These are phyloP conservation scores for Pristionchus mayeri DNA, from an alignment of 2,888 invertebrate genomes.

Conservation along the genomic window DNA sequence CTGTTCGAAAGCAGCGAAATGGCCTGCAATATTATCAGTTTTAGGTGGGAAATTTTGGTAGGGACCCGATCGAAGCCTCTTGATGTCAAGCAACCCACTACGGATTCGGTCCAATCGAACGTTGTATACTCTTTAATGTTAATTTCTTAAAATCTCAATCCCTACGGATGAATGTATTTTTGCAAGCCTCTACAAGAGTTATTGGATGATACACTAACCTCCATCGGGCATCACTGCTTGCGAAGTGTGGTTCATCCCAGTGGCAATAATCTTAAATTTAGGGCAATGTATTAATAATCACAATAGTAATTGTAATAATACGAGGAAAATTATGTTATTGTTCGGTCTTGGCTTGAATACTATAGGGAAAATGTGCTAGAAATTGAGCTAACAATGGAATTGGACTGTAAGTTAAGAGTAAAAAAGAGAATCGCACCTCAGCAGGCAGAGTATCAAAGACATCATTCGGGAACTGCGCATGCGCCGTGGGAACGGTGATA, in stretches of 20 bases:
- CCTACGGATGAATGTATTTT: neutral
- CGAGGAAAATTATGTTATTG: too few species aligned
- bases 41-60: too few species aligned
- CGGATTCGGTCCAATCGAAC: too few species aligned
- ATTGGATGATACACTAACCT: neutral
- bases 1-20: conserved; percentile 88
- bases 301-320: neutral
- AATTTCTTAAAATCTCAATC: neutral
- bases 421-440: conserved; percentile 76
- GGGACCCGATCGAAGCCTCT: too few species aligned
- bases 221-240: conserved; percentile 79
- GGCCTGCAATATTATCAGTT: conserved; percentile 77
- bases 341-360: neutral
- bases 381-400: neutral
- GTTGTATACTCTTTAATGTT: neutral
- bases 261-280: neutral
- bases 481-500: conserved; percentile 84
- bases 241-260: neutral
- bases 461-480: conserved; percentile 86
- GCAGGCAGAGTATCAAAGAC: conserved; percentile 81
- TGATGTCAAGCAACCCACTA: too few species aligned
- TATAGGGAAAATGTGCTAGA: neutral
- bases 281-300: neutral
- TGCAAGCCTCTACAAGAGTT: too few species aligned
- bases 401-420: neutral